These are phyloP conservation scores for Calidris pygmaea DNA, from an alignment of 2,113 vertebrate genomes.

Conservation along the genomic window DNA sequence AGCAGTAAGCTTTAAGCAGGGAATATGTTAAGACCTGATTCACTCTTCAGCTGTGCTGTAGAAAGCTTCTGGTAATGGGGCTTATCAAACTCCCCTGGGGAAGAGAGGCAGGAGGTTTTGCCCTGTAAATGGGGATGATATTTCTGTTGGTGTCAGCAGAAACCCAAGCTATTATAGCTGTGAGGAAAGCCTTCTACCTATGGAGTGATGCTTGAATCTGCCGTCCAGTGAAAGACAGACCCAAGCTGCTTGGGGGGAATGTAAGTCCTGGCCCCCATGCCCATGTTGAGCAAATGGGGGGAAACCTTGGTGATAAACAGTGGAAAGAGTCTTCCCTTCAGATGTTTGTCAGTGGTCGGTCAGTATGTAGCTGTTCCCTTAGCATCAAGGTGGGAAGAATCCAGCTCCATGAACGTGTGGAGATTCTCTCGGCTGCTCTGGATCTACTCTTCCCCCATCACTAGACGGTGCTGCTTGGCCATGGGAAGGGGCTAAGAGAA, in stretches of 20 bases:
- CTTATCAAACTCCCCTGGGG: not conserved
- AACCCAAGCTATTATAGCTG: not conserved
- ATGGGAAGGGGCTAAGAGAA: not conserved
- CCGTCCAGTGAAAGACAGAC: not conserved
- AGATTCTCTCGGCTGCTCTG: not conserved
- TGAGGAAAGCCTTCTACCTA: not conserved
- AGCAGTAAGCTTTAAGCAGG: not conserved
- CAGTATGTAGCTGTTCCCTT: not conserved
- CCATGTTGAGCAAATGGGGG: fast-evolving
- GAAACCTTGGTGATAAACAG: not conserved
- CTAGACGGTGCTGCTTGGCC: fast-evolving
- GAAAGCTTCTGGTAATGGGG: not conserved
- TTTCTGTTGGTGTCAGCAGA: not conserved
- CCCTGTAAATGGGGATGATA: not conserved
- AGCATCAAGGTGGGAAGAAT: not conserved
- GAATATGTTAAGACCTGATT: not conserved
- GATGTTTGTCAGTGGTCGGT: fast-evolving
- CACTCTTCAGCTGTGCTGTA: not conserved
- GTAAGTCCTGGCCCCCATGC: fast-evolving
- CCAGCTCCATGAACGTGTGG: no score
- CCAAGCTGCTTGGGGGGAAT: not conserved
- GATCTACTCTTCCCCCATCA: not conserved
- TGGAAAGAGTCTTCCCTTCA: not conserved
- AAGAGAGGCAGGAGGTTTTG: not conserved
- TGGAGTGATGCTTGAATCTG: not conserved